These are phyloP conservation scores for Cyphomyrus plagiostoma DNA, from an alignment of 2,113 vertebrate species.

Conservation along the genomic window DNA sequence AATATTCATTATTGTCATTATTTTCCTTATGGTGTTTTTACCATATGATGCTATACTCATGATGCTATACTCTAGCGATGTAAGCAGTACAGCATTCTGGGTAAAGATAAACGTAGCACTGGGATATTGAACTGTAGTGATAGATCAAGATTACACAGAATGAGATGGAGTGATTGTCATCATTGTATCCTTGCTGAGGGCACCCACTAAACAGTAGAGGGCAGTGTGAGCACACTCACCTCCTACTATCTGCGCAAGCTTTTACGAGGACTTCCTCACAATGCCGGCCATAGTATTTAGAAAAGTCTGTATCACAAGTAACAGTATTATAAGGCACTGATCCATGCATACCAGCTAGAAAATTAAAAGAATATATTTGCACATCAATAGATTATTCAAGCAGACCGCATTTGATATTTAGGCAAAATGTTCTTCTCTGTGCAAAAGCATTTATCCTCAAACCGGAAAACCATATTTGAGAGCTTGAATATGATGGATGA, in stretches of 20 bases:
- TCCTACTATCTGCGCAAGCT: background rate
- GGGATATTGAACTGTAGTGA: background rate
- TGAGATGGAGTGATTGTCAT: background rate
- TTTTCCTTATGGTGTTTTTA: background rate
- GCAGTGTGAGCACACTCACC: constrained; percentile 38
- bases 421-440: background rate
- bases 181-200: background rate
- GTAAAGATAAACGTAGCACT: background rate
- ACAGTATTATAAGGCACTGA: background rate
- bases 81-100: background rate
- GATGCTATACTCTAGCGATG: background rate
- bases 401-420: background rate
- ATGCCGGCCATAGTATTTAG: background rate
- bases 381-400: background rate
- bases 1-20: background rate
- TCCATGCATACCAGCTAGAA: background rate
- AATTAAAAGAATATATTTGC: background rate
- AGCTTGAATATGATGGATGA: background rate
- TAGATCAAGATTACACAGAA: background rate
- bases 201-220: constrained; percentile 39
- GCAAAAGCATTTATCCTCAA: background rate
- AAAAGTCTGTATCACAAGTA: background rate
- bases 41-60: background rate
- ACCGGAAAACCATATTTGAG: background rate
- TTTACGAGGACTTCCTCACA: background rate